Evolutionary conservation across 2,797 vertebrate genomes (phyloP).

Genomic region (Pangasius mekongensis): DNA sequence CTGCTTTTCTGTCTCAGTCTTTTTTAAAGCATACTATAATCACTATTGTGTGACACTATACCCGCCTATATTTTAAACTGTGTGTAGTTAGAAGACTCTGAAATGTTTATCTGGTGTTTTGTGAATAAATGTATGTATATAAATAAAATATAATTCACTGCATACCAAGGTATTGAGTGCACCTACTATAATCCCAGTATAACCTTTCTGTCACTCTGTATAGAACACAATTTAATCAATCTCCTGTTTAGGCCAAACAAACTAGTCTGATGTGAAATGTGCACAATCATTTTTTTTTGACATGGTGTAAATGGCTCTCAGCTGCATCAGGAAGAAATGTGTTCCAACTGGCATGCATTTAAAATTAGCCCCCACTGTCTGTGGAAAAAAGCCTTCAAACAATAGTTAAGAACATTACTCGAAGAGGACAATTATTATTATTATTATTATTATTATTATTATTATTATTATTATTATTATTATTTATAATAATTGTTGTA

Average conservation of each 20-base stretch:
- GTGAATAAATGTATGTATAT: not conserved
- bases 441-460: not conserved
- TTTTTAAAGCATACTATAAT: conserved; percentile 12
- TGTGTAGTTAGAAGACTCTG: not conserved
- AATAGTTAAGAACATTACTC: conserved; percentile 15
- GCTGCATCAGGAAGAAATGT: conserved; percentile 9
- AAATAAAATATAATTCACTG: not conserved
- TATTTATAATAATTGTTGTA: not conserved
- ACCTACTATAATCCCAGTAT: not conserved
- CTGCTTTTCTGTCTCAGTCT: conserved; percentile 3
- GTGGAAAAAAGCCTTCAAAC: conserved; percentile 19
- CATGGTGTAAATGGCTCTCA: conserved; percentile 6
- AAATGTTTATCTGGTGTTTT: not conserved
- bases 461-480: not conserved
- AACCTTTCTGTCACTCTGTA: not conserved
- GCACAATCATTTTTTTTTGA: conserved; percentile 25
- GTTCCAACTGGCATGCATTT: conserved; percentile 33
- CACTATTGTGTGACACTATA: not conserved
- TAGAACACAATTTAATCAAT: not conserved
- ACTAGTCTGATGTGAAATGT: not conserved
- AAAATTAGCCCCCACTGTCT: conserved; percentile 30
- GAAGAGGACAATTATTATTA: not conserved
- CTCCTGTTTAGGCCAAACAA: not conserved
- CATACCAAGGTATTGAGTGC: not conserved
- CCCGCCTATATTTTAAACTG: not conserved